Evolutionary conservation across 2,113 vertebrate genomes (phyloP).

Genomic region (Macaca fascicularis): DNA sequence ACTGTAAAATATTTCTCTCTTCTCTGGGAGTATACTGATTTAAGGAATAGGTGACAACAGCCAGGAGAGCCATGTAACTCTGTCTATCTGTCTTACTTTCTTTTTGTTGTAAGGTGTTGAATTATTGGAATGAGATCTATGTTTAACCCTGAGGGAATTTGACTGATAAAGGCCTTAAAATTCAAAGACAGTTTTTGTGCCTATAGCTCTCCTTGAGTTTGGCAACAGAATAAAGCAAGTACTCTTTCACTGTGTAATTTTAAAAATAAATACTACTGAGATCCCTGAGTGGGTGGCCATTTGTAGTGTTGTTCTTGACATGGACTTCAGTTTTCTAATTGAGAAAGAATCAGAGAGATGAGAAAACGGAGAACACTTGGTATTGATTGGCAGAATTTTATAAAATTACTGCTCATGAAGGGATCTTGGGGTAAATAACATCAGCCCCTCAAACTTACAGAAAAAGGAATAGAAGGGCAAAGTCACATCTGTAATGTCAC

Average conservation of each 20-base stretch:
- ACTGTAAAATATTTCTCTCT: background rate
- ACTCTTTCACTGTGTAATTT: background rate
- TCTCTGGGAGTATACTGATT: background rate
- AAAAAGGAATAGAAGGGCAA: background rate
- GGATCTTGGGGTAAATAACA: background rate
- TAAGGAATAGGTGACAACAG: background rate
- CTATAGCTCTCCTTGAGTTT: slow-evolving; percentile 48
- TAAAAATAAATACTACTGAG: background rate
- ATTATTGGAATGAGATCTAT: slow-evolving; percentile 40
- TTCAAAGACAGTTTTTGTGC: slow-evolving; percentile 34
- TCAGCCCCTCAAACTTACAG: background rate
- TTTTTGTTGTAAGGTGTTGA: slow-evolving; percentile 39
- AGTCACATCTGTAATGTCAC: background rate
- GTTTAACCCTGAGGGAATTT: background rate
- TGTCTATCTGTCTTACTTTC: slow-evolving; percentile 24
- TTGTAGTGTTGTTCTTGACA: background rate
- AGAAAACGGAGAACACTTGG: background rate
- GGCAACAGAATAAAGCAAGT: slow-evolving; percentile 42
- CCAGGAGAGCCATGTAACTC: background rate
- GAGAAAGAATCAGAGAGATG: background rate
- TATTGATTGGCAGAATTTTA: background rate
- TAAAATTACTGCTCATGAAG: background rate
- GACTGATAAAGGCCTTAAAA: slow-evolving; percentile 59
- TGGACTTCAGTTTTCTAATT: background rate
- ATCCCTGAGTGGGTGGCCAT: background rate